A percentile compares a stretch with the other conserved stretches of the same genome.
Conservation (phyloP, 1,140 invertebrate species). For the Drosophila tropicalis region DNA sequence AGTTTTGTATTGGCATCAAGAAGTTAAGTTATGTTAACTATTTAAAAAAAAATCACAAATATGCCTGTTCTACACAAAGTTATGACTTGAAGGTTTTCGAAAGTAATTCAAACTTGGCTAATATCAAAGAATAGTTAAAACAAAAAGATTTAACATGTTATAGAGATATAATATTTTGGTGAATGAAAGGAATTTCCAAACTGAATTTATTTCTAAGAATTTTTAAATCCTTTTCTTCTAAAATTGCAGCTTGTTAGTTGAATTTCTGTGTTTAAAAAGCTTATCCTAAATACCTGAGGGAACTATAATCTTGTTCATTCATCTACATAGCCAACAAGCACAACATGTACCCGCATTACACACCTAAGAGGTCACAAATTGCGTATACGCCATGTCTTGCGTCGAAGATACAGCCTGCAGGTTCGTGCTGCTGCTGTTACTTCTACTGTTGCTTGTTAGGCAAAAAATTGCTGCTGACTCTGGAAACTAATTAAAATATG, state of each 20-base stretch:
- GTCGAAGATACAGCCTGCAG: slow-evolving; percentile 9
- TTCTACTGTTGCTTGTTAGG: slow-evolving; percentile 46
- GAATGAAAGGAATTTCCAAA: too few relatives aligned
- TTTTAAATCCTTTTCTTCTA: not conserved
- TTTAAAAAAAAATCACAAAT: not conserved
- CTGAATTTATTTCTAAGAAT: not conserved
- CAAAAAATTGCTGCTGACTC: slow-evolving; percentile 46
- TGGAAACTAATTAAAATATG: slow-evolving; percentile 78
- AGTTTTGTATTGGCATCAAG: not conserved
- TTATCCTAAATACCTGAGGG: not conserved
- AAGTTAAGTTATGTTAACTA: not conserved
- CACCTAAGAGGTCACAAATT: slow-evolving; percentile 32
- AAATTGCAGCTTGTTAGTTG: not conserved
- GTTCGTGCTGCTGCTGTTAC: not conserved
- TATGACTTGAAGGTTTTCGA: not conserved
- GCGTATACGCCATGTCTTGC: slow-evolving; percentile 55
- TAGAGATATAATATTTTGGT: too few relatives aligned
- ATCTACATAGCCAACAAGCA: slow-evolving; percentile 1
- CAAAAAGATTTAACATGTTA: too few relatives aligned
- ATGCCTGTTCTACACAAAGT: not conserved
- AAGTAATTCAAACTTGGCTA: too few relatives aligned
- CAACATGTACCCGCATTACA: slow-evolving; percentile 14
- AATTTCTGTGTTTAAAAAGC: not conserved
- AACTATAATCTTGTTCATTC: not conserved
- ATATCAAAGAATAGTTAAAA: too few relatives aligned